Evolutionary conservation across 2,113 vertebrate species (phyloP).

Genomic region (Sceloporus tristichus): DNA sequence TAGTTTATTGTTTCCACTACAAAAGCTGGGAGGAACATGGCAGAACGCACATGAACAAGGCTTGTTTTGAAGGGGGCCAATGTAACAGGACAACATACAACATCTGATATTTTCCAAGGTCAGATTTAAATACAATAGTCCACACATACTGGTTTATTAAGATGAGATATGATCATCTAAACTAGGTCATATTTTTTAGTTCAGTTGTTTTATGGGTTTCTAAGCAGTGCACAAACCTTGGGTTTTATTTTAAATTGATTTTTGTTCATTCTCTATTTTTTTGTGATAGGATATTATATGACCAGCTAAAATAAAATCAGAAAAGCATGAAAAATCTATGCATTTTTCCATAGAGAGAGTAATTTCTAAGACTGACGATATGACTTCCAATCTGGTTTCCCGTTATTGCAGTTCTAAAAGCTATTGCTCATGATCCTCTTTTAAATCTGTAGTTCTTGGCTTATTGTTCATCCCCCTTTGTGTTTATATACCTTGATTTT

Average conservation of each 20-base stretch:
- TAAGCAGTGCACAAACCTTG: neutral
- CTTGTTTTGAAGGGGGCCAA: neutral
- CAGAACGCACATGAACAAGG: neutral
- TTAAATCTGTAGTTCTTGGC: neutral
- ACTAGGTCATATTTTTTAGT: neutral
- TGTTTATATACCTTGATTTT: neutral
- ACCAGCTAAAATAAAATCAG: slow-evolving; percentile 2
- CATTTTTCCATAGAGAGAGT: neutral
- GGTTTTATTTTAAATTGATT: slow-evolving; percentile 2
- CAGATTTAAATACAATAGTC: neutral
- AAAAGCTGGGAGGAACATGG: neutral
- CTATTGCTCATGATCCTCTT: neutral
- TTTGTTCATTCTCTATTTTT: slow-evolving; percentile 9
- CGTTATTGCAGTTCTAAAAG: neutral
- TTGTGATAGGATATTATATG: neutral
- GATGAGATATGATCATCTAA: slow-evolving; percentile 1
- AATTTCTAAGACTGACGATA: slow-evolving; percentile 14
- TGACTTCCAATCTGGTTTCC: neutral
- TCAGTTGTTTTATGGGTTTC: neutral
- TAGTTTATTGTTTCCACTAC: neutral
- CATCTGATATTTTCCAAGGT: neutral
- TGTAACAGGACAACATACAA: neutral
- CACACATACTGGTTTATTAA: neutral
- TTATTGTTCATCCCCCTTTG: neutral
- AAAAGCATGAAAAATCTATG: slow-evolving; percentile 2